phyloP scores from a whole-genome alignment of 2,888 invertebrate genomes.

The Drosophila macrothrix region DNA sequence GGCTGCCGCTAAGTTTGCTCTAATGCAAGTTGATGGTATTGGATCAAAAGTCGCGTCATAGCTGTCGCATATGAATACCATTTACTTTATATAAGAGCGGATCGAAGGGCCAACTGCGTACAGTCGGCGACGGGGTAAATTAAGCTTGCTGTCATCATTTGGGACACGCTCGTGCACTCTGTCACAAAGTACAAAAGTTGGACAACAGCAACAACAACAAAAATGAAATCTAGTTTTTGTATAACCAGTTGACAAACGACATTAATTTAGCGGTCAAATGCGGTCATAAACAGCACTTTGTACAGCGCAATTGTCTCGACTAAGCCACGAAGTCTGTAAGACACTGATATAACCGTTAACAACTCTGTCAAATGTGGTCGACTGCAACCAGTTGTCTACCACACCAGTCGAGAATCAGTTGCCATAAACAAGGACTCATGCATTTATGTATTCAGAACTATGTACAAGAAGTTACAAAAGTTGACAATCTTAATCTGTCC shows the following conservation, averaged over 20 bases:
- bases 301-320: conserved; percentile 25
- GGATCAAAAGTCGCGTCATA: conserved; percentile 59
- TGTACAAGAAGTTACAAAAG: too few species aligned
- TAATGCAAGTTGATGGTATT: conserved; percentile 69
- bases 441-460: background rate
- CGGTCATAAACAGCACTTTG: conserved; percentile 54
- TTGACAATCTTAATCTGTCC: background rate
- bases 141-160: conserved; percentile 65
- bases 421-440: background rate
- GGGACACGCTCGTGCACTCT: conserved; percentile 59
- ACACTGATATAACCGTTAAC: conserved; percentile 70
- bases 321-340: conserved; percentile 31
- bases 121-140: conserved; percentile 12
- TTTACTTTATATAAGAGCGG: conserved; percentile 42
- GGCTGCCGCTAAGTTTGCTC: conserved; percentile 30
- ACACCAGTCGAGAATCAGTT: background rate
- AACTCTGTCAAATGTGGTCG: conserved; percentile 5
- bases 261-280: conserved; percentile 66
- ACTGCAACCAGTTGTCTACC: conserved; percentile 55
- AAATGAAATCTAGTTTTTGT: conserved; percentile 40
- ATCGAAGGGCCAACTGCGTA: conserved; percentile 11
- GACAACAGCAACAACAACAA: conserved; percentile 21
- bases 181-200: conserved; percentile 57
- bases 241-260: conserved; percentile 56
- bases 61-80: conserved; percentile 44